These are phyloP conservation scores for Sisor rabdophorus DNA, from an alignment of 2,113 vertebrate genomes.

Conservation along the genomic window DNA sequence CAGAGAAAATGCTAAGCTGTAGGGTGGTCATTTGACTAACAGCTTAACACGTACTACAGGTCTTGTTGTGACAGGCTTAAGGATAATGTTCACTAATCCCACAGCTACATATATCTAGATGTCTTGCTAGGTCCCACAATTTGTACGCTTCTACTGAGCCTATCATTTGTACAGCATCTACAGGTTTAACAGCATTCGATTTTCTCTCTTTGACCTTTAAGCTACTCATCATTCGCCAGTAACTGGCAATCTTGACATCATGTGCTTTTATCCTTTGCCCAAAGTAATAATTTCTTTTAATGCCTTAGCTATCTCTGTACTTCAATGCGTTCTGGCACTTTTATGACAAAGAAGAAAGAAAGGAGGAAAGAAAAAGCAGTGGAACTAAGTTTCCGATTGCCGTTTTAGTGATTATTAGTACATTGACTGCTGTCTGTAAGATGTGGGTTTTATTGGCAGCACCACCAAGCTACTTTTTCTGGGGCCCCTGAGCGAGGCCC, in stretches of 20 bases:
- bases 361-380: not conserved
- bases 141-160: constrained; percentile 8
- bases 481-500: too few species aligned
- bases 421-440: too few species aligned
- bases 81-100: not conserved
- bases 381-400: not conserved
- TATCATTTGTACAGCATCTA: constrained; percentile 6
- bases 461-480: too few species aligned
- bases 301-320: constrained; percentile 29
- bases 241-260: constrained; percentile 17
- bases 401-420: not conserved
- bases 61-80: not conserved
- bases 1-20: not conserved
- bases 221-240: not conserved
- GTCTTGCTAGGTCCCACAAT: constrained; percentile 7
- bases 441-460: too few species aligned
- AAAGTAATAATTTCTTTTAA: constrained; percentile 39
- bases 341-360: constrained; percentile 2
- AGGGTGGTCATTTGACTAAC: not conserved
- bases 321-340: constrained; percentile 25
- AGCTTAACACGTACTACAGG: not conserved
- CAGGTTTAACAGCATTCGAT: constrained; percentile 7
- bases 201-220: constrained; percentile 10
- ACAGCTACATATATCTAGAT: not conserved
- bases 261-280: constrained; percentile 44